A percentile compares a stretch with the other conserved stretches of the same genome.
These are phyloP conservation scores for Helogale parvula DNA, from an alignment of 2,113 vertebrate genomes.

Conservation along the genomic window DNA sequence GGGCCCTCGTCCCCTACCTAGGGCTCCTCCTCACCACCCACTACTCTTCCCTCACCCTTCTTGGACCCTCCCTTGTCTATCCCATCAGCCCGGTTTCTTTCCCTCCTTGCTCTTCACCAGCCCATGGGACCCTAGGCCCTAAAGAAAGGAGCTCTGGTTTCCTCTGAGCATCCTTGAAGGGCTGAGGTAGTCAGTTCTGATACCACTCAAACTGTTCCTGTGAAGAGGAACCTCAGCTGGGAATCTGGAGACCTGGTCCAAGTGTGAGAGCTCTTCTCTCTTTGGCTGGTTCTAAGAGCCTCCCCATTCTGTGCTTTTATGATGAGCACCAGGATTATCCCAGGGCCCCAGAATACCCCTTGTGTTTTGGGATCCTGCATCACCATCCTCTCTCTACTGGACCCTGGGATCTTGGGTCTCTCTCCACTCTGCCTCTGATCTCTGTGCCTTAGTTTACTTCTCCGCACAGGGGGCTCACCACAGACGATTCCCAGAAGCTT, in stretches of 20 bases:
- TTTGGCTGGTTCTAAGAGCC: neutral
- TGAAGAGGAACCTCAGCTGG: neutral
- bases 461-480: conserved; percentile 24
- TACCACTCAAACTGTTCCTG: neutral
- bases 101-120: neutral
- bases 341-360: neutral
- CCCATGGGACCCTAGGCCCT: neutral
- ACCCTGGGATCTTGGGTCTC: neutral
- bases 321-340: neutral
- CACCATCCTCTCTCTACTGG: neutral
- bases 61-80: neutral
- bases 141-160: conserved; percentile 36
- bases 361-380: neutral
- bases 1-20: neutral
- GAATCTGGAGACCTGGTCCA: neutral
- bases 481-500: conserved; percentile 4
- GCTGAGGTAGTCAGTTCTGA: neutral
- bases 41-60: neutral
- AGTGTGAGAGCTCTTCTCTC: neutral
- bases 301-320: neutral
- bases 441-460: conserved; percentile 77
- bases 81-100: neutral
- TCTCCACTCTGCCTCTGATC: conserved; percentile 26
- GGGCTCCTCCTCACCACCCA: neutral
- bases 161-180: neutral